A percentile compares a stretch with the other conserved stretches of the same genome.
These are phyloP conservation scores for Alcis repandata DNA, from an alignment of 2,888 invertebrate species.

Conservation along the genomic window DNA sequence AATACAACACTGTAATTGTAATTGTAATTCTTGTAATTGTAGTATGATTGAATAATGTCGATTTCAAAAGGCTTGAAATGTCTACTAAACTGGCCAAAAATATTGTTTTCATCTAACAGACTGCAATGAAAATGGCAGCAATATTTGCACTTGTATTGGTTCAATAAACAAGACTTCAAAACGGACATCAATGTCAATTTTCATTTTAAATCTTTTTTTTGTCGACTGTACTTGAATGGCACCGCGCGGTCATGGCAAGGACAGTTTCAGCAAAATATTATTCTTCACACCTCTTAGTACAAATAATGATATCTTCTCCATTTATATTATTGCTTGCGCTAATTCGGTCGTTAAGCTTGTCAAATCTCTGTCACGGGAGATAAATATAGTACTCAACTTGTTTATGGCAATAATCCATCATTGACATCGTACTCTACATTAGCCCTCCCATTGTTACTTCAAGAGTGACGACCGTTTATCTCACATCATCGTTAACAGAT, in stretches of 20 bases:
- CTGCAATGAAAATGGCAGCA: too few species aligned
- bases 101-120: too few species aligned
- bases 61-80: too few species aligned
- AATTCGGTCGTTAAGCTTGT: constrained; percentile 21
- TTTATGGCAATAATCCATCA: constrained; percentile 24
- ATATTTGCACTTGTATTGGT: too few species aligned
- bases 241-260: background rate
- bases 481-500: constrained; percentile 8
- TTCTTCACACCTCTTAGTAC: background rate
- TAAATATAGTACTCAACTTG: constrained; percentile 24
- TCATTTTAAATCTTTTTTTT: background rate
- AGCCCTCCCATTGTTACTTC: constrained; percentile 13
- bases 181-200: background rate
- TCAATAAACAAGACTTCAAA: too few species aligned
- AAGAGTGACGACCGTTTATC: too few species aligned
- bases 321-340: constrained; percentile 2
- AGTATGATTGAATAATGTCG: too few species aligned
- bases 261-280: background rate
- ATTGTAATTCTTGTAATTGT: too few species aligned
- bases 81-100: too few species aligned
- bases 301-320: constrained; percentile 8
- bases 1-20: too few species aligned
- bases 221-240: background rate
- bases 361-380: constrained; percentile 25
- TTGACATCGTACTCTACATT: background rate